Evolutionary conservation across 1,140 invertebrate species (phyloP).

Genomic region (Nixonia krombeini): DNA sequence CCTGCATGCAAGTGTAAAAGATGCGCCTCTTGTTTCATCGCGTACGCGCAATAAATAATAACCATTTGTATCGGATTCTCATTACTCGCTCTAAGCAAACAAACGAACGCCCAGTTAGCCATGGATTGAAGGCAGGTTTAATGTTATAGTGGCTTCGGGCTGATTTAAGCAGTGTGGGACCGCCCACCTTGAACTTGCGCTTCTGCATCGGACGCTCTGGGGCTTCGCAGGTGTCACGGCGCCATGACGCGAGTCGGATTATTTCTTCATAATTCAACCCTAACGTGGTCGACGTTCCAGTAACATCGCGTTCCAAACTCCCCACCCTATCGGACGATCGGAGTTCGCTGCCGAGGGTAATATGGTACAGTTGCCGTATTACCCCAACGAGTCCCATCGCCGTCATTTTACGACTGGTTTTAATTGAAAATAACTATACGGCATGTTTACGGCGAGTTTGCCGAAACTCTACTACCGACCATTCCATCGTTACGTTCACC

Average conservation of each 20-base stretch:
- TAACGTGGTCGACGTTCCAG: too few species aligned
- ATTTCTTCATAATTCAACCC: constrained; percentile 39
- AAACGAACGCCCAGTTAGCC: constrained; percentile 58
- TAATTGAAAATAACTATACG: background rate
- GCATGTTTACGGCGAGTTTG: background rate
- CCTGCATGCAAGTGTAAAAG: constrained; percentile 18
- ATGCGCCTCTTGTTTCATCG: constrained; percentile 12
- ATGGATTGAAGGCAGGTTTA: constrained; percentile 49
- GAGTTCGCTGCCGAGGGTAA: too few species aligned
- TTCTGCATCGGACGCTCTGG: constrained; percentile 53
- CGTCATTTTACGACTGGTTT: background rate
- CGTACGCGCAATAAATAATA: constrained; percentile 65
- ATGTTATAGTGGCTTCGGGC: constrained; percentile 61
- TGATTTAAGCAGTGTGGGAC: constrained; percentile 72
- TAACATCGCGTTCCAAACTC: too few species aligned
- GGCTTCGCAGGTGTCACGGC: constrained; percentile 61
- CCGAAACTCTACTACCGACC: too few species aligned
- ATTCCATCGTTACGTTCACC: too few species aligned
- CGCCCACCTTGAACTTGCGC: constrained; percentile 67
- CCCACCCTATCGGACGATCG: too few species aligned
- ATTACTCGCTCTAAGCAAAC: constrained; percentile 71
- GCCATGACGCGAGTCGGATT: constrained; percentile 49
- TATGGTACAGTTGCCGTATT: too few species aligned
- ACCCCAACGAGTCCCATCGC: too few species aligned
- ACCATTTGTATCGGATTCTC: constrained; percentile 71